Base-by-base conservation (phyloP, 2,888 invertebrate genomes). In the Drosophila cognata region DNA sequence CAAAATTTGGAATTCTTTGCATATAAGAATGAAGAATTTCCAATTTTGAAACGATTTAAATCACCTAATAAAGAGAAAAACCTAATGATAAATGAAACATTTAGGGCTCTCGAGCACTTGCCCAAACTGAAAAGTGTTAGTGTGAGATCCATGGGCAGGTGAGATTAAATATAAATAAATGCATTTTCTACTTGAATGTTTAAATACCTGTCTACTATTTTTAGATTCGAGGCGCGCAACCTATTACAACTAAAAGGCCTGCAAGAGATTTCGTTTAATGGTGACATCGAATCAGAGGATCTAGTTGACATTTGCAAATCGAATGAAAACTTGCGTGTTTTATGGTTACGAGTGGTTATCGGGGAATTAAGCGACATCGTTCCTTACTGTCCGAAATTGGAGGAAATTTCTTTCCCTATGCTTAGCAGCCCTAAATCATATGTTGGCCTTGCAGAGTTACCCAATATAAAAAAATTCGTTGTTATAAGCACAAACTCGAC, bases 331-430 rank as follows among this genome's bases (percentile, higher is more conserved):
- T 53, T 77, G 2, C 63, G 69, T 5, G 43, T 55, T 8, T 53
- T 77, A 13, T 72, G 71, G 76, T 10, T 76, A 11, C 36, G 60
- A 11, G 57, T 55, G 35, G 77, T 76, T 11, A 28, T 29, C 2
- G 76, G 76, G 0, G 59, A 72, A 28, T 31, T 77, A 0, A 25
- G 13, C 0, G 76, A 67, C 0, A 72, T 77, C 38, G 59, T 61
- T 21, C 68, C 77, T 4, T 46, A 77, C 13, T 77, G 72, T 18
- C 53, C n/a, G 5, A 63, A 77, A 11, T 21, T 77, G 56, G 48
- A 50, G 6, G 77, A 77, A 52, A 63, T 77, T 21, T 43, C 68
- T 2, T 68, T 77, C 18, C 36, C 57, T 7, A 72, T 77, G 55
- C 28, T 57, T 33, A 36, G 5, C 0, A 13, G n/a, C 4, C 62